A percentile compares a stretch with the other conserved stretches of the same genome.
Conservation (phyloP, 2,888 invertebrate genomes). For the Pristionchus japonicus region DNA sequence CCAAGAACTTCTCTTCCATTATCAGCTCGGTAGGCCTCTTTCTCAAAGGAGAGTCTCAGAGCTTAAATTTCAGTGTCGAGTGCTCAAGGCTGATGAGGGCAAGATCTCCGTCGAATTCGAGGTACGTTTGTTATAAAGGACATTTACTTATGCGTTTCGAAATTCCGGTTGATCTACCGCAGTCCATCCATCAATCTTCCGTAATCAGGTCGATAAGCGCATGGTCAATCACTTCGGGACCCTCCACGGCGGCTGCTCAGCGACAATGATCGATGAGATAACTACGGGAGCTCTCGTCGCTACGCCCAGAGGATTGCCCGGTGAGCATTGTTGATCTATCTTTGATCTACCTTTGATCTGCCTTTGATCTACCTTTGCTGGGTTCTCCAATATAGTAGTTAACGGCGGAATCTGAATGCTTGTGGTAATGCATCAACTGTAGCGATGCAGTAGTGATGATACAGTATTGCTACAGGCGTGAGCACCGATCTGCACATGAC, state of each 20-base stretch:
- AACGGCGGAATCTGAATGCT: no score
- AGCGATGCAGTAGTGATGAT: no score
- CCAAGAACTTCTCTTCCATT: conserved; percentile 9
- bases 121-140: not conserved
- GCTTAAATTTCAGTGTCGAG: conserved; percentile 44
- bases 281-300: conserved; percentile 61
- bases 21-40: not conserved
- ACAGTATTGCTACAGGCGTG: conserved; percentile 80
- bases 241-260: conserved; percentile 64
- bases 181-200: not conserved
- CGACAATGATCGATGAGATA: conserved; percentile 61
- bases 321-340: not conserved
- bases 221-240: conserved; percentile 47
- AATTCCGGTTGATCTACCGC: not conserved
- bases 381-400: not conserved
- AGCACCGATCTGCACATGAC: conserved; percentile 87
- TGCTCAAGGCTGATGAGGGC: conserved; percentile 58
- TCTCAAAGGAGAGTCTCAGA: no score
- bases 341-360: not conserved
- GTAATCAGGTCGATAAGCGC: conserved; percentile 1
- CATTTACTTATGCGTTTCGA: not conserved
- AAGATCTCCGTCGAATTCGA: conserved; percentile 60
- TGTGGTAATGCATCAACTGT: no score
- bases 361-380: not conserved
- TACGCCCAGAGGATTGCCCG: conserved; percentile 70